phyloP scores from a whole-genome alignment of 1,140 invertebrate genomes.

The Orchesella cincta region DNA sequence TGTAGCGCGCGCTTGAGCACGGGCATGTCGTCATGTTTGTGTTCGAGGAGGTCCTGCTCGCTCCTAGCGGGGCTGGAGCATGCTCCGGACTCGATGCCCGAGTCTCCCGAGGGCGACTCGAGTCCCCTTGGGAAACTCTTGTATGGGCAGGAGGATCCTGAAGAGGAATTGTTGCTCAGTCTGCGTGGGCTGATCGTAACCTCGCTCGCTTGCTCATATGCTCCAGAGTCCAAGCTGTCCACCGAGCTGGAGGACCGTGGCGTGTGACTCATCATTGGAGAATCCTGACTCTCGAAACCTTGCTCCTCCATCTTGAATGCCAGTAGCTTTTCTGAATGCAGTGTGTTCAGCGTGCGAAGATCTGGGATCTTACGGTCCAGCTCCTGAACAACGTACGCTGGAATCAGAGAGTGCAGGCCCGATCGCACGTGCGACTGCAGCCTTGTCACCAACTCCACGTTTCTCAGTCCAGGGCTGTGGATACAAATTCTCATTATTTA shows the following conservation, averaged over 20 bases:
- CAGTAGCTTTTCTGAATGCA: slow-evolving; percentile 92
- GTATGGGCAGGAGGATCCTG: slow-evolving; percentile 6
- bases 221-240: slow-evolving; percentile 8
- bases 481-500: slow-evolving; percentile 3
- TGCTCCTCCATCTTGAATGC: slow-evolving; percentile 89
- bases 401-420: slow-evolving; percentile 58
- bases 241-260: slow-evolving; percentile 56
- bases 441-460: slow-evolving; percentile 85
- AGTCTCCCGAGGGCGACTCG: slow-evolving; percentile 72
- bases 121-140: slow-evolving; percentile 33
- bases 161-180: background rate
- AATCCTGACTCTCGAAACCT: slow-evolving; percentile 65
- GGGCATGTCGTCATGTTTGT: slow-evolving; percentile 82
- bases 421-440: slow-evolving; percentile 45
- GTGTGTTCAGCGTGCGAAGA: slow-evolving; percentile 88
- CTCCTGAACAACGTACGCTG: slow-evolving; percentile 79
- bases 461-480: slow-evolving; percentile 82
- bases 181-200: background rate
- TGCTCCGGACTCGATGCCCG: slow-evolving; percentile 88
- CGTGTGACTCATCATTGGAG: slow-evolving; percentile 57
- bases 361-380: slow-evolving; percentile 93
- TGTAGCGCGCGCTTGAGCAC: slow-evolving; percentile 87
- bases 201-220: slow-evolving; percentile 49
- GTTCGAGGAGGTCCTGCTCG: slow-evolving; percentile 44
- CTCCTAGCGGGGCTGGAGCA: slow-evolving; percentile 72